phyloP scores from a whole-genome alignment of 2,888 invertebrate species.

The Caradrina clavipalpis region DNA sequence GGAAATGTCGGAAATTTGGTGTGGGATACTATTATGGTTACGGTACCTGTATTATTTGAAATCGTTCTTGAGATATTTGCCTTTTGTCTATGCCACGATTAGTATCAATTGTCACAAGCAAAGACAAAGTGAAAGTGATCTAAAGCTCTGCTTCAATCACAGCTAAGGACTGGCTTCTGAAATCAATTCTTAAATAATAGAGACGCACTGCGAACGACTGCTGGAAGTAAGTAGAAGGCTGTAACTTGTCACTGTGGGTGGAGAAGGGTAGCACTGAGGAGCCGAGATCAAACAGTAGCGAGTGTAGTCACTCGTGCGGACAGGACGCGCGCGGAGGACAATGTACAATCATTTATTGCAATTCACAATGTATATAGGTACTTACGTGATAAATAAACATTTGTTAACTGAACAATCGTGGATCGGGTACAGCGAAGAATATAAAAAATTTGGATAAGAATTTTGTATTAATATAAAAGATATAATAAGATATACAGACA shows the following conservation, averaged over 20 bases:
- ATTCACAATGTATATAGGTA: too few species aligned
- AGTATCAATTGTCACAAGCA: constrained; percentile 6
- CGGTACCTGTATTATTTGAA: too few species aligned
- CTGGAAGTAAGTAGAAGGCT: background rate
- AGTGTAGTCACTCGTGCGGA: background rate
- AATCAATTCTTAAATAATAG: background rate
- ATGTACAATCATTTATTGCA: too few species aligned
- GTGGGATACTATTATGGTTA: too few species aligned
- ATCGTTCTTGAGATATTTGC: background rate
- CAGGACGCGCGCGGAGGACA: too few species aligned
- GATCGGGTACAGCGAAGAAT: too few species aligned
- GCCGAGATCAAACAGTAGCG: constrained; percentile 4
- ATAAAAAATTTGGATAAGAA: too few species aligned
- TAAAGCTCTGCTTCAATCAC: background rate
- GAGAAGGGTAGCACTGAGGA: background rate
- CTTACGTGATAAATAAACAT: too few species aligned
- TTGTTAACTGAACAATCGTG: too few species aligned
- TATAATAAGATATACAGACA: too few species aligned
- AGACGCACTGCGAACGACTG: background rate
- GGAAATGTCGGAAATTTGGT: too few species aligned
- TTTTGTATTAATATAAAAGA: too few species aligned
- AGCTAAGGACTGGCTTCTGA: background rate
- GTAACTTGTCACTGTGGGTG: constrained; percentile 9
- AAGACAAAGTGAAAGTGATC: constrained; percentile 7
- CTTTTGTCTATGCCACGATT: constrained; percentile 3